phyloP scores from a whole-genome alignment of 2,797 vertebrate species.

The Dipus sagitta region DNA sequence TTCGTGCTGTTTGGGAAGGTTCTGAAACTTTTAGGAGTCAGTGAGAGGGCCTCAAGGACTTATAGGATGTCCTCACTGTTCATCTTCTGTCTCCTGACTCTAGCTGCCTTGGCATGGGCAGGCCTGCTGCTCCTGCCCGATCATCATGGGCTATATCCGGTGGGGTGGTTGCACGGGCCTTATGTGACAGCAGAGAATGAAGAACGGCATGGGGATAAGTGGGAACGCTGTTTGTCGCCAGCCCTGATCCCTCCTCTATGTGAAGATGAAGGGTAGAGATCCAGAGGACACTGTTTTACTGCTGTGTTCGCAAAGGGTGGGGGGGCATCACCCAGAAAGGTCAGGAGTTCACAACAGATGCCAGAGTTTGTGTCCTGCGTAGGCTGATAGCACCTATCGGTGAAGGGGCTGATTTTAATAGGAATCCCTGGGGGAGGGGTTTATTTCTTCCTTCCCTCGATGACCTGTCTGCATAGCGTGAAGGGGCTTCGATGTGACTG shows the following conservation, averaged over 20 bases:
- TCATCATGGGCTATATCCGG: too few relatives aligned
- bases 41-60: too few relatives aligned
- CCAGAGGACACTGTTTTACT: background rate
- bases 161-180: background rate
- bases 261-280: background rate
- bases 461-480: slow-evolving; percentile 88
- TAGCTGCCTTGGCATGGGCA: too few relatives aligned
- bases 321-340: slow-evolving; percentile 79
- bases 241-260: background rate
- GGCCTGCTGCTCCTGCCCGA: too few relatives aligned
- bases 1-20: too few relatives aligned
- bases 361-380: slow-evolving; percentile 90
- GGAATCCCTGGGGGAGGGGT: slow-evolving; percentile 91
- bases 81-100: too few relatives aligned
- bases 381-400: slow-evolving; percentile 90
- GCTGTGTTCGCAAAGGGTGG: background rate
- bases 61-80: too few relatives aligned
- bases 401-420: slow-evolving; percentile 90
- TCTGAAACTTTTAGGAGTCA: too few relatives aligned
- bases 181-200: background rate
- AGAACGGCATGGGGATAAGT: background rate
- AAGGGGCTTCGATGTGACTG: slow-evolving; percentile 89
- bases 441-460: slow-evolving; percentile 86
- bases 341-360: slow-evolving; percentile 85
- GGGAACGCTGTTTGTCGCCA: background rate